Conservation (phyloP, 2,797 vertebrate genomes). For the Dendrocincla fuliginosa region DNA sequence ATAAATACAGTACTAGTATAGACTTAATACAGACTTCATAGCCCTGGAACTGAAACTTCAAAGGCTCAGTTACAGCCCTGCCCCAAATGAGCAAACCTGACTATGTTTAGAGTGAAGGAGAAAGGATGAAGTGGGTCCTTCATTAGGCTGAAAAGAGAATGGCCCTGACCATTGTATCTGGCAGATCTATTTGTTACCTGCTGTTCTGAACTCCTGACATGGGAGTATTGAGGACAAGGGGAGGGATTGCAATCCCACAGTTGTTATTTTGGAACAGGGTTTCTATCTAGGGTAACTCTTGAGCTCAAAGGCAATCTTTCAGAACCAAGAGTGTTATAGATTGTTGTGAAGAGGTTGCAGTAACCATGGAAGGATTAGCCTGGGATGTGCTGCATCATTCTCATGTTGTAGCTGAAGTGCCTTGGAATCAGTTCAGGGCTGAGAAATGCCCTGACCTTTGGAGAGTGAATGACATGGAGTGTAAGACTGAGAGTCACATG, state of each 20-base stretch:
- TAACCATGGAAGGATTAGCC: not conserved
- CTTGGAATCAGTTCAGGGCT: rapidly evolving
- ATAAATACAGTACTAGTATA: not conserved
- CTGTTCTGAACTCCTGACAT: not conserved
- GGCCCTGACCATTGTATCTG: not conserved
- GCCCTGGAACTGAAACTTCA: not conserved
- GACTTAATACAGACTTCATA: not conserved
- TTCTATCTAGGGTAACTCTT: not conserved
- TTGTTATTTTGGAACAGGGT: not conserved
- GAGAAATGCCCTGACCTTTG: not conserved
- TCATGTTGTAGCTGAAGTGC: not conserved
- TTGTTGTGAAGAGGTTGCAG: not conserved
- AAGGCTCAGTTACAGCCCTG: not conserved
- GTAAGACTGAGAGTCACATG: not conserved
- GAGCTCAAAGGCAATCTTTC: not conserved
- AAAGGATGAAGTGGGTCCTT: not conserved
- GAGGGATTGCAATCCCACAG: not conserved
- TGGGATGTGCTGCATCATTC: not conserved
- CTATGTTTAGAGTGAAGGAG: not conserved
- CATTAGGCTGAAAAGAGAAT: not conserved
- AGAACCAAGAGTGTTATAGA: not conserved
- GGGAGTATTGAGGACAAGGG: not conserved
- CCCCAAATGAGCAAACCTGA: not conserved
- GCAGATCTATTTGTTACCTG: not conserved
- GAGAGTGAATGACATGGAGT: not conserved